phyloP scores from a whole-genome alignment of 2,888 invertebrate species.

The Dryadula phaetusa region DNA sequence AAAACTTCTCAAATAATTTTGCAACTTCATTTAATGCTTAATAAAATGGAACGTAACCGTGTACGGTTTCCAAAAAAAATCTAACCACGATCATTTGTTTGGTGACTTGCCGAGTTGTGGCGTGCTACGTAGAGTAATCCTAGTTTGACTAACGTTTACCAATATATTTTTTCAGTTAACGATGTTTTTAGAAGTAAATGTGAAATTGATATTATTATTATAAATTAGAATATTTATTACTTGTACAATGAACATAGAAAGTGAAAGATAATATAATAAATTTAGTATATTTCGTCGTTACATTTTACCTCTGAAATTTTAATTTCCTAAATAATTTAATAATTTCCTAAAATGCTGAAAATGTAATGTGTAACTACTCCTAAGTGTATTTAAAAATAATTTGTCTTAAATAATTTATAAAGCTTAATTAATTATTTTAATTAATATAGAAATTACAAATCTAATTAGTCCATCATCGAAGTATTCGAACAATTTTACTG shows the following conservation, averaged over 20 bases:
- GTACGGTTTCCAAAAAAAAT: constrained; percentile 63
- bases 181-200: neutral
- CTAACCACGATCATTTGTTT: constrained; percentile 68
- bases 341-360: too few species aligned
- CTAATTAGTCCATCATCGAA: constrained; percentile 37
- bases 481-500: constrained; percentile 37
- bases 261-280: too few species aligned
- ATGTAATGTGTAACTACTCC: too few species aligned
- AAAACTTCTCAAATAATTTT: constrained; percentile 11
- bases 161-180: constrained; percentile 26
- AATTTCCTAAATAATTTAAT: too few species aligned
- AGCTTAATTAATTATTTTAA: constrained; percentile 25
- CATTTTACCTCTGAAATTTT: too few species aligned
- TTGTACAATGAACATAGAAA: too few species aligned
- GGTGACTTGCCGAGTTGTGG: constrained; percentile 67
- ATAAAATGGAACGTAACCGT: constrained; percentile 47
- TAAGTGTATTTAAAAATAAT: neutral
- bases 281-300: too few species aligned
- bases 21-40: constrained; percentile 42
- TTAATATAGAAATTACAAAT: constrained; percentile 29
- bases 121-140: constrained; percentile 59
- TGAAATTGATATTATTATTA: too few species aligned
- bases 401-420: neutral
- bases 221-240: too few species aligned
- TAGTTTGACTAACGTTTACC: constrained; percentile 18